A percentile compares a stretch with the other conserved stretches of the same genome.
Evolutionary conservation across 1,140 invertebrate genomes (phyloP).

Genomic region (Drosophila subobscura): DNA sequence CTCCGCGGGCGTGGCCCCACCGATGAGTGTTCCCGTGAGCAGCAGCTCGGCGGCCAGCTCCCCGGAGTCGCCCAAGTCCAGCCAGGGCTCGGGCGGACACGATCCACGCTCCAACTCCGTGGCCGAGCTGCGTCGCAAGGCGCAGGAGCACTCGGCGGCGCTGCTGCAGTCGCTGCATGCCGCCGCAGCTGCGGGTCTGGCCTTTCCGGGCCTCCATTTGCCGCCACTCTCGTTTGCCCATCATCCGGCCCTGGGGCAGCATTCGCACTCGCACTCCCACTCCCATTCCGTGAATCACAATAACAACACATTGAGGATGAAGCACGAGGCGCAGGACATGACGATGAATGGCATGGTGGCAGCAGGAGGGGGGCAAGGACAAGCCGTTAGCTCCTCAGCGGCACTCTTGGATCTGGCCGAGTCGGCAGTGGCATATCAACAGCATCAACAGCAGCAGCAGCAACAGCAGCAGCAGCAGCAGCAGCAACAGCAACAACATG

Average conservation of each 20-base stretch:
- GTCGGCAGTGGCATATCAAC: constrained; percentile 71
- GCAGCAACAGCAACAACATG: constrained; percentile 55
- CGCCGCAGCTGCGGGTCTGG: constrained; percentile 84
- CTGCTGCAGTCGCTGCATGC: constrained; percentile 89
- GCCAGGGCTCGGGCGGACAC: constrained; percentile 57
- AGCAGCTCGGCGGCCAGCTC: constrained; percentile 75
- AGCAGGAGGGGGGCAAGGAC: constrained; percentile 25
- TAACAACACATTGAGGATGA: constrained; percentile 65
- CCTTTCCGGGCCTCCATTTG: constrained; percentile 84
- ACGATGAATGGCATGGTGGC: constrained; percentile 76
- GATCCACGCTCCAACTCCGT: constrained; percentile 91
- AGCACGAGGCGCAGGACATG: constrained; percentile 82
- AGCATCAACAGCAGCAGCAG: constrained; percentile 54
- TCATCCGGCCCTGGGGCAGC: constrained; percentile 46
- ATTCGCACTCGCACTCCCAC: constrained; percentile 2
- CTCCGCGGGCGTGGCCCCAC: constrained; percentile 57
- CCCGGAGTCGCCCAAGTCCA: constrained; percentile 80
- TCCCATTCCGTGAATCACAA: constrained; percentile 40
- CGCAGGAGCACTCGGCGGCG: constrained; percentile 95
- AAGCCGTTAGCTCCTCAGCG: constrained; percentile 37
- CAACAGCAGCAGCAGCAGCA: constrained; percentile 50
- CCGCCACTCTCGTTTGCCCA: constrained; percentile 84
- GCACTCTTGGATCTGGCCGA: constrained; percentile 70
- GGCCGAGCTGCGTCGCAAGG: constrained; percentile 93
- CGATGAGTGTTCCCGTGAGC: constrained; percentile 74